Conservation (phyloP, 2,113 vertebrate genomes). For the Mesocricetus auratus region DNA sequence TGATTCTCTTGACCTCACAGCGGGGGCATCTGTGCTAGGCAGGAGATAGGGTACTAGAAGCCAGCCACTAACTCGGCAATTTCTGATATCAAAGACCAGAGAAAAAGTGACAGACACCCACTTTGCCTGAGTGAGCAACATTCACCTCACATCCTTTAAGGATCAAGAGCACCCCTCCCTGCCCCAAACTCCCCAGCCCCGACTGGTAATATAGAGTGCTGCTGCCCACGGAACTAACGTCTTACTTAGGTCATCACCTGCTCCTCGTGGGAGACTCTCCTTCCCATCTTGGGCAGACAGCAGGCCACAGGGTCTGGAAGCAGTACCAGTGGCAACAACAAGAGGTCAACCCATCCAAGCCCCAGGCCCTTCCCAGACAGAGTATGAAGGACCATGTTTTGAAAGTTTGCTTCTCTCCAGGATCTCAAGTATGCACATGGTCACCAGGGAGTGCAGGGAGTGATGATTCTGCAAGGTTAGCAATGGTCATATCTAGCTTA, state of each 20-base stretch:
- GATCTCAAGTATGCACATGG: conserved; percentile 19
- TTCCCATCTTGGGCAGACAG: neutral
- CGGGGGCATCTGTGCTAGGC: neutral
- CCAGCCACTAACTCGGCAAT: neutral
- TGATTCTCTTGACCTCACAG: neutral
- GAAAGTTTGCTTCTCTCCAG: conserved; percentile 43
- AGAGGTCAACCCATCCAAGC: neutral
- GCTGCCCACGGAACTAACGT: neutral
- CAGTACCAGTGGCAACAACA: neutral
- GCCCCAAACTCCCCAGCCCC: neutral
- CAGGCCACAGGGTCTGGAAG: neutral
- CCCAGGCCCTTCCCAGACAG: conserved; percentile 24
- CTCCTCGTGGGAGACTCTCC: neutral
- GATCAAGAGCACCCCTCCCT: neutral
- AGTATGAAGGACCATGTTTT: conserved; percentile 34
- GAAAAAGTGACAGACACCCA: conserved; percentile 1
- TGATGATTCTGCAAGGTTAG: conserved; percentile 30
- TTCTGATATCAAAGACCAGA: conserved; percentile 25
- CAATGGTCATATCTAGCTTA: conserved; percentile 43
- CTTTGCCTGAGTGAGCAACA: neutral
- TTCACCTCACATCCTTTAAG: neutral
- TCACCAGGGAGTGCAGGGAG: neutral
- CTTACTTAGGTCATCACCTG: neutral
- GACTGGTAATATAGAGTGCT: neutral
- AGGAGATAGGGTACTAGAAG: conserved; percentile 17